Evolutionary conservation across 2,888 invertebrate genomes (phyloP), one percentile per base, ranked within the genome.

Genomic region (Candidula unifasciata): DNA sequence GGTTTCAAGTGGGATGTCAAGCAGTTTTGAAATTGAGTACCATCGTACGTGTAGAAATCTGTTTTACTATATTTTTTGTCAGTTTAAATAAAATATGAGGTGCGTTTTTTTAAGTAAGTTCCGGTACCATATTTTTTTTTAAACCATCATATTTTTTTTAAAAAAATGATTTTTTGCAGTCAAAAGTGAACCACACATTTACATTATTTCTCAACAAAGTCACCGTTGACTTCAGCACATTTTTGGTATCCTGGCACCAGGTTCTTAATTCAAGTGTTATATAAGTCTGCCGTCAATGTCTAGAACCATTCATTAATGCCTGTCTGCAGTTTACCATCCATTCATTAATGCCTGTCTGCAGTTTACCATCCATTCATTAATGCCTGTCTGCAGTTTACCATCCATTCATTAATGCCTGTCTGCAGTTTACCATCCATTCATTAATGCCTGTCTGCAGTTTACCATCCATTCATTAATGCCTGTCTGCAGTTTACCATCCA

Each of bases 161-260:
- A n/a, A 68, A 68, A 68, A 33, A 68, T 16, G 68, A 68, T 33
- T 13, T 68, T 3, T 21, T 21, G 33, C 3, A n/a, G n/a, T n/a
- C n/a, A n/a, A n/a, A n/a, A n/a, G 68, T 68, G 33, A 68, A 68
- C 68, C 68, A 13, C 68, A 68, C 33, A 68, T 68, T 68, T 68
- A 13, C 68, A 68, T 68, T 68, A 68, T 68, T 68, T 68, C 68
- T 68, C 33, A 68, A 33, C 33, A 68, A 33, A 68, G 33, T 33
- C 68, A 33, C 33, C 68, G 16, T 68, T 68, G 68, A n/a, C 64
- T 66, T 66, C 68, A 68, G 33, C 68, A 68, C 33, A 68, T 68
- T 30, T 68, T 68, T 68, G 68, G 68, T 68, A 68, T 68, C 30
- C 1, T 68, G 68, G 68, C 68, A 68, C 68, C 68, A 68, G 33